Evolutionary conservation across 2,113 vertebrate genomes (phyloP).

Genomic region (Indicator indicator): DNA sequence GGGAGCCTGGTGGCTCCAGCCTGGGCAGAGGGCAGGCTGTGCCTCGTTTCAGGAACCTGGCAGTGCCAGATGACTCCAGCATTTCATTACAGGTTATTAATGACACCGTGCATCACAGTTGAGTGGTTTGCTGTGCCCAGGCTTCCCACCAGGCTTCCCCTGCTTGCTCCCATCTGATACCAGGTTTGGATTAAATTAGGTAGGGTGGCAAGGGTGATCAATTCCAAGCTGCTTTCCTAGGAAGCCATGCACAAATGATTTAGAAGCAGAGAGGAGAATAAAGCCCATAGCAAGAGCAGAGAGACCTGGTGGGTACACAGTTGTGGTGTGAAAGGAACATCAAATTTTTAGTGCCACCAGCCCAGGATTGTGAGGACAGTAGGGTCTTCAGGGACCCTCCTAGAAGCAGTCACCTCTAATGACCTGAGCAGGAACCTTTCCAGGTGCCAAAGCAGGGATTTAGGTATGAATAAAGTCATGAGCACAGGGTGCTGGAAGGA

Average conservation of each 20-base stretch:
- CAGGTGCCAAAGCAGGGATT: background rate
- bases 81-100: background rate
- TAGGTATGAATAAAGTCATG: background rate
- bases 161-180: fast-evolving
- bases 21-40: background rate
- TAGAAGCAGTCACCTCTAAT: background rate
- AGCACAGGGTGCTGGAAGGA: fast-evolving
- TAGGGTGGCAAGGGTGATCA: background rate
- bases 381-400: background rate
- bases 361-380: fast-evolving
- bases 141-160: background rate
- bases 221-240: background rate
- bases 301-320: background rate
- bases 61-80: background rate
- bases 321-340: background rate
- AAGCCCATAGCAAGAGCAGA: background rate
- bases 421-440: background rate
- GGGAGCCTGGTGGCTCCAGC: background rate
- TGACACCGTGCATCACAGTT: background rate
- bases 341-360: background rate
- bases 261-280: background rate
- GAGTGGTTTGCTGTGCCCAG: fast-evolving
- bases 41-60: background rate
- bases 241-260: background rate
- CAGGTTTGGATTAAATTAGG: background rate